phyloP scores from a whole-genome alignment of 1,140 invertebrate genomes.

The Cotesia chilonis region DNA sequence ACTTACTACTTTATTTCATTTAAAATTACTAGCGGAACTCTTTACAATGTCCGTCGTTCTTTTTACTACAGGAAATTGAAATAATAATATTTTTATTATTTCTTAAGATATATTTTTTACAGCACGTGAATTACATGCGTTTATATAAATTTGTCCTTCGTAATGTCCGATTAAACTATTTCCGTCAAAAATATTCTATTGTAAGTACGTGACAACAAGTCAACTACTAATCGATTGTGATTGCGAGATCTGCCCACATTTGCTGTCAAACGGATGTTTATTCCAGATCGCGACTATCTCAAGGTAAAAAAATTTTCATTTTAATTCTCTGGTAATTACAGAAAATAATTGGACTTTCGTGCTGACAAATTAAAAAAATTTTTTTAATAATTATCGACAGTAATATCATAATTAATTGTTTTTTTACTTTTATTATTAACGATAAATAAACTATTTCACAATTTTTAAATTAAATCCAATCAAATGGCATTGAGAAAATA shows the following conservation, averaged over 20 bases:
- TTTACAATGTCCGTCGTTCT: neutral
- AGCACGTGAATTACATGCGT: neutral
- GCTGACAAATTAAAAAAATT: too few relatives aligned
- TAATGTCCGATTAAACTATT: constrained; percentile 30
- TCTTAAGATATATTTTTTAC: neutral
- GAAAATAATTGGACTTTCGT: neutral
- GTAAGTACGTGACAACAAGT: constrained; percentile 25
- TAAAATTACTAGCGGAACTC: neutral
- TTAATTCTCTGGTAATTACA: neutral
- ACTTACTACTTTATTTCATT: neutral
- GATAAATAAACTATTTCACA: too few relatives aligned
- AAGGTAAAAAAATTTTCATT: constrained; percentile 14
- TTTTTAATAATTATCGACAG: too few relatives aligned
- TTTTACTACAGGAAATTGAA: neutral
- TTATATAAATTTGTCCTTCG: constrained; percentile 27
- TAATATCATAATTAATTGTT: too few relatives aligned
- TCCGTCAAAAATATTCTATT: constrained; percentile 34
- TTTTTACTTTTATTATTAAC: too few relatives aligned
- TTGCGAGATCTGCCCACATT: constrained; percentile 22
- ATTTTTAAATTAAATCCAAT: too few relatives aligned
- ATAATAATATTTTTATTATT: neutral
- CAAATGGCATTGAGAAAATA: too few relatives aligned
- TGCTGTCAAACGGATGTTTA: neutral
- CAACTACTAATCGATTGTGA: constrained; percentile 32
- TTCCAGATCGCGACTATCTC: constrained; percentile 3